Evolutionary conservation across 2,113 vertebrate species (phyloP).

Genomic region (Notiomystis cincta): DNA sequence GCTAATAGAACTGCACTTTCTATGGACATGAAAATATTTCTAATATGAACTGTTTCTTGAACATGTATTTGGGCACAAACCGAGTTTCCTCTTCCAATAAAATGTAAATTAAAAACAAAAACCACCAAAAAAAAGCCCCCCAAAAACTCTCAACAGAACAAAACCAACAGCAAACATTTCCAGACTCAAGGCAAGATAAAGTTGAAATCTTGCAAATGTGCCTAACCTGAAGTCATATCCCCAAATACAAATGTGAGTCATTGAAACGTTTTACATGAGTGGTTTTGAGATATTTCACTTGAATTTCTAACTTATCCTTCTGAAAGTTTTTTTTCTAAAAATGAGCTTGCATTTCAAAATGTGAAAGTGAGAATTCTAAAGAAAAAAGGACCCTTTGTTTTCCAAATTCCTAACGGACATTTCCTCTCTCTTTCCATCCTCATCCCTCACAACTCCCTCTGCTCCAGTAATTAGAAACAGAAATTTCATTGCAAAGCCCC

Average conservation of each 20-base stretch:
- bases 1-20: neutral
- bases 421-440: neutral
- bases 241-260: neutral
- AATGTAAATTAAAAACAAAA: neutral
- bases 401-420: neutral
- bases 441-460: neutral
- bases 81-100: neutral
- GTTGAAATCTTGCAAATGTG: neutral
- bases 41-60: neutral
- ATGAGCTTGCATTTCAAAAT: neutral
- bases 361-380: neutral
- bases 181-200: neutral
- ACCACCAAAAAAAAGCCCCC: no score
- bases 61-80: neutral
- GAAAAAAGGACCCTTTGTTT: neutral
- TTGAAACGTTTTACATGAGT: neutral
- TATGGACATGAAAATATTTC: neutral
- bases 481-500: neutral
- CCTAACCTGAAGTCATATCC: neutral
- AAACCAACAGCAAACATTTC: neutral
- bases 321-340: neutral
- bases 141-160: neutral
- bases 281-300: neutral
- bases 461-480: constrained; percentile 33
- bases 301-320: neutral